These are phyloP conservation scores for Pegoplata infirma DNA, from an alignment of 2,888 invertebrate species.

Conservation along the genomic window DNA sequence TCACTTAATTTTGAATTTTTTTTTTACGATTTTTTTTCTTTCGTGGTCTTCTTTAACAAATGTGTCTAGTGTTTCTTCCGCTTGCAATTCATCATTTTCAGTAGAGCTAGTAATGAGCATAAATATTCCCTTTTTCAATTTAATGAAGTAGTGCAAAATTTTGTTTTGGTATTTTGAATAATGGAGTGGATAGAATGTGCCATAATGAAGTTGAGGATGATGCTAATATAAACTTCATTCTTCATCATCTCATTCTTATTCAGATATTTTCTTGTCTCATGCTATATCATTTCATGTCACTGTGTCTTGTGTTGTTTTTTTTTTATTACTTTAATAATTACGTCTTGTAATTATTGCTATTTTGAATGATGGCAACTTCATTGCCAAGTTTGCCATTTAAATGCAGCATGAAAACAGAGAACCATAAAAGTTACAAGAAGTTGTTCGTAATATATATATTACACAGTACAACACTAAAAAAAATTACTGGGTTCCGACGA, in stretches of 20 bases:
- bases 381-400: constrained; percentile 69
- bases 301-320: constrained; percentile 20
- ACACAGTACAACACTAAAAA: too few species aligned
- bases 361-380: constrained; percentile 71
- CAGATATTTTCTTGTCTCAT: constrained; percentile 2
- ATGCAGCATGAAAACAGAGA: constrained; percentile 71
- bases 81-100: constrained; percentile 76
- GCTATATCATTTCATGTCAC: constrained; percentile 32
- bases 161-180: not conserved
- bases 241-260: too few species aligned
- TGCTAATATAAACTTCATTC: constrained; percentile 9
- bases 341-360: constrained; percentile 71
- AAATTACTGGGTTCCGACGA: too few species aligned
- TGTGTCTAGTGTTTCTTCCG: constrained; percentile 70
- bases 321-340: constrained; percentile 64
- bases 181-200: not conserved
- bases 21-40: not conserved
- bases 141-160: constrained; percentile 3
- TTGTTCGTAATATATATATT: too few species aligned
- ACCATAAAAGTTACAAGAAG: constrained; percentile 1
- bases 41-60: constrained; percentile 60
- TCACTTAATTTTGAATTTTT: constrained; percentile 10
- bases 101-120: constrained; percentile 53
- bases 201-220: constrained; percentile 6
- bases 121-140: not conserved